phyloP scores from a whole-genome alignment of 1,140 invertebrate species.

The Ruditapes philippinarum region DNA sequence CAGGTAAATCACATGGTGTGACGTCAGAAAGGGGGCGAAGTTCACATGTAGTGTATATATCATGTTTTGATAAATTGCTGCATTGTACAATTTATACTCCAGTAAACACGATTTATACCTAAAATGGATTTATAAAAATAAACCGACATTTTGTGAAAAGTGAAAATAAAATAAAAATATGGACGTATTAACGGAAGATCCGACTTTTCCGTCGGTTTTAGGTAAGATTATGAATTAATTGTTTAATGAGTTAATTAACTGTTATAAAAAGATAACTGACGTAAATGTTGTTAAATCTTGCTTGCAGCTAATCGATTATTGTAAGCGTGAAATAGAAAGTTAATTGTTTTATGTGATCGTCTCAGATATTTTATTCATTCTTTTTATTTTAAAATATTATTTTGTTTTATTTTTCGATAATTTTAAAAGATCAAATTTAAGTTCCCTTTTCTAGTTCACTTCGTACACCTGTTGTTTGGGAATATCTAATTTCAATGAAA shows the following conservation, averaged over 20 bases:
- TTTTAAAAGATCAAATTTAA: too few species aligned
- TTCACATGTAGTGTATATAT: constrained; percentile 26
- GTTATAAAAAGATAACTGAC: not conserved
- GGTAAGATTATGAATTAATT: constrained; percentile 29
- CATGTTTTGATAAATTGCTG: constrained; percentile 22
- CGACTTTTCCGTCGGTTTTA: constrained; percentile 49
- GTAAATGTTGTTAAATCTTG: not conserved
- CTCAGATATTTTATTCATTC: too few species aligned
- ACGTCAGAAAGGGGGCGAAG: constrained; percentile 41
- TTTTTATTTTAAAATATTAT: too few species aligned
- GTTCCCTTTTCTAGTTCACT: too few species aligned
- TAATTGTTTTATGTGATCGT: not conserved
- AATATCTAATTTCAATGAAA: too few species aligned
- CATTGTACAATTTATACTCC: constrained; percentile 27
- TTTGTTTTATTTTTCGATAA: too few species aligned
- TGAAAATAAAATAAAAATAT: constrained; percentile 30
- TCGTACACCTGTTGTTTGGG: too few species aligned
- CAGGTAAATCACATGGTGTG: constrained; percentile 27
- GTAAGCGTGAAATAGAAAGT: not conserved
- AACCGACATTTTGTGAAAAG: constrained; percentile 6
- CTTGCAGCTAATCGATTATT: not conserved
- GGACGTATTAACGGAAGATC: constrained; percentile 63
- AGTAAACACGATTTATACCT: constrained; percentile 17
- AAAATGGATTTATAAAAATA: constrained; percentile 42
- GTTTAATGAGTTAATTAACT: too few species aligned